These are phyloP conservation scores for Fistularia commersonii DNA, from an alignment of 2,797 vertebrate species.

Conservation along the genomic window DNA sequence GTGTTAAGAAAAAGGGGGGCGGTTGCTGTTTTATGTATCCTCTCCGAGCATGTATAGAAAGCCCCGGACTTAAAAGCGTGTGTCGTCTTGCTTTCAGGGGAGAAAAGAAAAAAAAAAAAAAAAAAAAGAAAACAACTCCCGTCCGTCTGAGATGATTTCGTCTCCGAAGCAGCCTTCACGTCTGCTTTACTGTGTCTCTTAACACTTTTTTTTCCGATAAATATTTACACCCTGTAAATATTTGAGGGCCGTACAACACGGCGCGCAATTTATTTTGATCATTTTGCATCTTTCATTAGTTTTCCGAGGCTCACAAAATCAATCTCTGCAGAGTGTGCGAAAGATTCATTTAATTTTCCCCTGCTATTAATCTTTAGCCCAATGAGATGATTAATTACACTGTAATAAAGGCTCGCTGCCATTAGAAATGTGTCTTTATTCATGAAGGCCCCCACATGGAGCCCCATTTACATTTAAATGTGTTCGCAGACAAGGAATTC, in stretches of 20 bases:
- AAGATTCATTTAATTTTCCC: slow-evolving; percentile 65
- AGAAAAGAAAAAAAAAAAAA: slow-evolving; percentile 35
- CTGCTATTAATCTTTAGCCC: slow-evolving; percentile 63
- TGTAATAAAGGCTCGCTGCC: slow-evolving; percentile 51
- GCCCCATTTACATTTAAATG: slow-evolving; percentile 67
- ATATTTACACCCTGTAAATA: slow-evolving; percentile 66
- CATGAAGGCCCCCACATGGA: slow-evolving; percentile 39
- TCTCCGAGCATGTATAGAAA: slow-evolving; percentile 36
- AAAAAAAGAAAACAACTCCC: no score
- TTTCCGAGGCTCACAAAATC: slow-evolving; percentile 54
- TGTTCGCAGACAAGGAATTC: slow-evolving; percentile 40
- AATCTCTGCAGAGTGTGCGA: slow-evolving; percentile 52
- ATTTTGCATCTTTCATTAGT: slow-evolving; percentile 57
- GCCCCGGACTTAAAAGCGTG: slow-evolving; percentile 46
- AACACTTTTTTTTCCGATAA: slow-evolving; percentile 56
- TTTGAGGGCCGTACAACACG: slow-evolving; percentile 50
- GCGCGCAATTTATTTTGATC: slow-evolving; percentile 56
- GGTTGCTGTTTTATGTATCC: slow-evolving; percentile 58
- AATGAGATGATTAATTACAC: slow-evolving; percentile 69
- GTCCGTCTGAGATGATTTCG: slow-evolving; percentile 48
- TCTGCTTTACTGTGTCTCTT: slow-evolving; percentile 40
- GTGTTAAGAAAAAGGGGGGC: slow-evolving; percentile 31
- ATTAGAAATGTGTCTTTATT: slow-evolving; percentile 47
- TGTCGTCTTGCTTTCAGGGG: slow-evolving; percentile 56
- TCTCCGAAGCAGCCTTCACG: slow-evolving; percentile 38